Percentiles rank a stretch among this genome's conserved stretches.
Conservation (phyloP, 1,140 invertebrate species). For the Eupeodes corollae region DNA sequence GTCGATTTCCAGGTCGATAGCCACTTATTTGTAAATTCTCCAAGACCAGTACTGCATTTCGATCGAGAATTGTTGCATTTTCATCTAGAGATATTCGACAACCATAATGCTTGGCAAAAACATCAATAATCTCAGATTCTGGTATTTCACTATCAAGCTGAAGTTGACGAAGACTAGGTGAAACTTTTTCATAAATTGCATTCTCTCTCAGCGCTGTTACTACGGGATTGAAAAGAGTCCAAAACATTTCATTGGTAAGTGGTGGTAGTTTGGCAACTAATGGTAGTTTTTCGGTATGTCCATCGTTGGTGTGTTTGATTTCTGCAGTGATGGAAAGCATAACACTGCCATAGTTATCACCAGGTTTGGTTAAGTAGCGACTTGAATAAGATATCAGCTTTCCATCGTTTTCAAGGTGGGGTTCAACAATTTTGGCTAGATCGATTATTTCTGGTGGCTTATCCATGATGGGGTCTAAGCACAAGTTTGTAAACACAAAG, state of each 20-base stretch:
- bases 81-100: slow-evolving; percentile 39
- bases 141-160: slow-evolving; percentile 39
- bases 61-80: slow-evolving; percentile 37
- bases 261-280: slow-evolving; percentile 48
- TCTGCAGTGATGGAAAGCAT: slow-evolving; percentile 38
- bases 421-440: slow-evolving; percentile 20
- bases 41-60: slow-evolving; percentile 45
- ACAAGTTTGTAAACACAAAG: too few relatives aligned
- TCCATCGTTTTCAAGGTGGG: slow-evolving; percentile 15
- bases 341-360: slow-evolving; percentile 50
- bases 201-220: slow-evolving; percentile 48
- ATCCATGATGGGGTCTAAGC: slow-evolving; percentile 8
- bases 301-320: slow-evolving; percentile 11
- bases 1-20: slow-evolving; percentile 40
- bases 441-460: slow-evolving; percentile 25
- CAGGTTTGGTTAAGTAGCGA: slow-evolving; percentile 39
- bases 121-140: slow-evolving; percentile 36
- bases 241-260: slow-evolving; percentile 42
- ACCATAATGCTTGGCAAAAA: slow-evolving; percentile 43
- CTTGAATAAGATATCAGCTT: slow-evolving; percentile 17
- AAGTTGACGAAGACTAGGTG: slow-evolving; percentile 40
- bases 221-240: slow-evolving; percentile 45
- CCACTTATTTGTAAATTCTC: slow-evolving; percentile 44
- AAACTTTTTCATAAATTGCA: slow-evolving; percentile 42
- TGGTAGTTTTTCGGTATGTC: slow-evolving; percentile 33